A percentile compares a stretch with the other conserved stretches of the same genome.
These are phyloP conservation scores for Galerucella nymphaeae DNA, from an alignment of 2,888 invertebrate species.

Conservation along the genomic window DNA sequence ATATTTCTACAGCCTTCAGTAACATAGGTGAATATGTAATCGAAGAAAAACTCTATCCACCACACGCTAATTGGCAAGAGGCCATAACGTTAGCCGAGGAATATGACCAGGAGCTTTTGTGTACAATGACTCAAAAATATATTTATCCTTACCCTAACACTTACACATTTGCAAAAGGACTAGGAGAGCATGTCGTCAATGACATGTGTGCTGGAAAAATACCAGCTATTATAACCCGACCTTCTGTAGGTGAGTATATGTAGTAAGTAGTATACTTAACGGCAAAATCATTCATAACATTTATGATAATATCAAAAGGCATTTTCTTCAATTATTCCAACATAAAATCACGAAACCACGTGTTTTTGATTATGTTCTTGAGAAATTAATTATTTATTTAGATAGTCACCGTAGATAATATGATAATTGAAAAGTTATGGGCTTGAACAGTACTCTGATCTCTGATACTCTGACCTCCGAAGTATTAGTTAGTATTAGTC, in stretches of 20 bases:
- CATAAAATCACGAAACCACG: too few species aligned
- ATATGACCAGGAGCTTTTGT: conserved; percentile 69
- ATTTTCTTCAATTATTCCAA: background rate
- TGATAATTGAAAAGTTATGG: too few species aligned
- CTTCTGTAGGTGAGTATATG: conserved; percentile 80
- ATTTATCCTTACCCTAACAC: conserved; percentile 84
- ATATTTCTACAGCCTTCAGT: conserved; percentile 90
- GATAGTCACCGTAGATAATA: too few species aligned
- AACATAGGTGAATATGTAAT: conserved; percentile 77
- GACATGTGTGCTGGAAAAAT: conserved; percentile 71
- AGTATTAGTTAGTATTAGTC: too few species aligned
- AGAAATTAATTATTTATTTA: too few species aligned
- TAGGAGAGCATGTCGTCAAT: conserved; percentile 84
- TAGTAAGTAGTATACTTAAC: background rate
- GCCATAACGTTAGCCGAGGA: conserved; percentile 74
- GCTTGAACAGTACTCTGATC: too few species aligned
- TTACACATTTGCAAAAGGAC: conserved; percentile 89
- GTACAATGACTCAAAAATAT: conserved; percentile 70
- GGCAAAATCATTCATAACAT: background rate
- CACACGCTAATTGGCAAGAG: conserved; percentile 76
- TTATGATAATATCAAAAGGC: too few species aligned
- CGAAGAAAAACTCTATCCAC: conserved; percentile 81
- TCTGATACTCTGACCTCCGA: too few species aligned
- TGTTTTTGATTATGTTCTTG: too few species aligned
- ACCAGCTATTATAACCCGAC: conserved; percentile 83